phyloP scores from a whole-genome alignment of 2,888 invertebrate genomes.

The Drosophila villosipedis region DNA sequence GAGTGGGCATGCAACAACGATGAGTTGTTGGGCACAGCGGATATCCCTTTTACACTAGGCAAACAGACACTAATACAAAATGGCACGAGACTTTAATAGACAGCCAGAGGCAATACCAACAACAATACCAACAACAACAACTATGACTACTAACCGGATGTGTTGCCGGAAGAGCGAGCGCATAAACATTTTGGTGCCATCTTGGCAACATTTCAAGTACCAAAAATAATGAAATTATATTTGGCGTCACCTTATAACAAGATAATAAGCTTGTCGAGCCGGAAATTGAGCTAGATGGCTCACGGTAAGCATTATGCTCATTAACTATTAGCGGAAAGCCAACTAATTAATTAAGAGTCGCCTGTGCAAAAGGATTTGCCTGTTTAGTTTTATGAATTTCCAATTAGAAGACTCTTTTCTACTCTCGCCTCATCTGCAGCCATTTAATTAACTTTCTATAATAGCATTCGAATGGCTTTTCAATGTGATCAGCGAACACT shows the following conservation, averaged over 20 bases:
- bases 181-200: neutral
- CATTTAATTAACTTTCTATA: slow-evolving; percentile 41
- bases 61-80: slow-evolving; percentile 38
- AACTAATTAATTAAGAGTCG: slow-evolving; percentile 64
- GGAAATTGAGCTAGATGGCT: slow-evolving; percentile 56
- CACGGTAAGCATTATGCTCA: slow-evolving; percentile 58
- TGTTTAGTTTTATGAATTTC: slow-evolving; percentile 25
- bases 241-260: neutral
- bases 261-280: slow-evolving; percentile 1
- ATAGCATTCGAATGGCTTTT: slow-evolving; percentile 33
- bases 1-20: slow-evolving; percentile 15
- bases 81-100: slow-evolving; percentile 26
- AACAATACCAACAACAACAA: neutral
- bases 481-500: neutral
- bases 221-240: slow-evolving; percentile 14
- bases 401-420: slow-evolving; percentile 20
- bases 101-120: neutral
- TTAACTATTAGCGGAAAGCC: slow-evolving; percentile 50
- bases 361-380: slow-evolving; percentile 23
- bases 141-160: slow-evolving; percentile 25
- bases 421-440: neutral
- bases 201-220: neutral
- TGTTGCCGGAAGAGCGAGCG: slow-evolving; percentile 19
- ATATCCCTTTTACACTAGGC: slow-evolving; percentile 37
- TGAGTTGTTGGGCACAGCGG: slow-evolving; percentile 36